These are phyloP conservation scores for Campoplex nolae DNA, from an alignment of 2,888 invertebrate genomes.

Conservation along the genomic window DNA sequence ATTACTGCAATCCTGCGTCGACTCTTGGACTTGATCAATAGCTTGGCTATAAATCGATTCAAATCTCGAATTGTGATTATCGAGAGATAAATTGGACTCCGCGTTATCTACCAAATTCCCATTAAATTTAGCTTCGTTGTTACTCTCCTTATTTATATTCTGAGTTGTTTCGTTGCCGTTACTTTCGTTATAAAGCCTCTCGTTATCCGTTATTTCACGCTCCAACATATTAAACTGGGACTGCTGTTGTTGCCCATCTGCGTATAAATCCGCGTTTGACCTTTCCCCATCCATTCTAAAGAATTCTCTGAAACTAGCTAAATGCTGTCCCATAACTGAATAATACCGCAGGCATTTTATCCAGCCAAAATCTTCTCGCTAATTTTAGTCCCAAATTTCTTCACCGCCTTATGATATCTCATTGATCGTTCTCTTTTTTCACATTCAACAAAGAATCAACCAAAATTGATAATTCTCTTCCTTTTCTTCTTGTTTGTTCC, in stretches of 20 bases:
- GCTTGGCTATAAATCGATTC: constrained; percentile 83
- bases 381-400: neutral
- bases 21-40: constrained; percentile 78
- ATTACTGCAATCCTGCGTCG: constrained; percentile 79
- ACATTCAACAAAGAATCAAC: neutral
- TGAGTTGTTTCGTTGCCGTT: constrained; percentile 79
- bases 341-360: constrained; percentile 80
- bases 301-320: constrained; percentile 84
- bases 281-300: constrained; percentile 82
- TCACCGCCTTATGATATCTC: neutral
- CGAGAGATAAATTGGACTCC: constrained; percentile 78
- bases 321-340: constrained; percentile 84
- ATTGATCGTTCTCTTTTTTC: neutral
- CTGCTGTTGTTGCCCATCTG: constrained; percentile 72
- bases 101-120: constrained; percentile 79
- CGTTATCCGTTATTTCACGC: constrained; percentile 74
- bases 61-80: constrained; percentile 83
- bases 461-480: neutral
- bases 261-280: constrained; percentile 75
- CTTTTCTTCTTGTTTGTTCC: neutral
- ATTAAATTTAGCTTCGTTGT: constrained; percentile 77
- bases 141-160: constrained; percentile 75
- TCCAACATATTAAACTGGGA: constrained; percentile 75
- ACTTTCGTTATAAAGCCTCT: constrained; percentile 72
- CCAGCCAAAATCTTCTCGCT: constrained; percentile 53